phyloP scores from a whole-genome alignment of 2,888 invertebrate species.

The Cryptosula pallasiana region DNA sequence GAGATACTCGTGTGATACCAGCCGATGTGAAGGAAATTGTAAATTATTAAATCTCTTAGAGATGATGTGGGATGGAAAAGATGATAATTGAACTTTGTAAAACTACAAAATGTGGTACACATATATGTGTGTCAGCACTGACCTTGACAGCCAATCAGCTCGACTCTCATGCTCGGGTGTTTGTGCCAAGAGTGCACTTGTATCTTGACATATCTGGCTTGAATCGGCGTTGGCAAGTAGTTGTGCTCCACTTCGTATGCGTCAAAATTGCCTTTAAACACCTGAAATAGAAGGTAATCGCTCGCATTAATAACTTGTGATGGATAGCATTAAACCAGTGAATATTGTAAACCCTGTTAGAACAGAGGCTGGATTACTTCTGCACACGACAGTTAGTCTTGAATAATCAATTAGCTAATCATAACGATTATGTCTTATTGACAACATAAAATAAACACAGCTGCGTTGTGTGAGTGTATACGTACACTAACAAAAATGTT shows the following conservation, averaged over 20 bases:
- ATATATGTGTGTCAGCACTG: conserved; percentile 30
- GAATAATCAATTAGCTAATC: not conserved
- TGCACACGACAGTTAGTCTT: not conserved
- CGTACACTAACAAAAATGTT: not conserved
- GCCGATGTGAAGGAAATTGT: too few species aligned
- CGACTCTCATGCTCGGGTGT: conserved; percentile 57
- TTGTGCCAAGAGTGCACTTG: conserved; percentile 56
- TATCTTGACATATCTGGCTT: conserved; percentile 56
- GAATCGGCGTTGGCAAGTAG: conserved; percentile 55
- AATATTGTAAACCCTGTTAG: not conserved
- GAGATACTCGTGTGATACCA: too few species aligned
- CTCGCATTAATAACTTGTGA: too few species aligned
- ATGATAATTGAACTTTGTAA: not conserved
- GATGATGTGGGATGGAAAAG: not conserved
- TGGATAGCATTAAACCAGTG: not conserved
- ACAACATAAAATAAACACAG: not conserved
- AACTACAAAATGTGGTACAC: not conserved
- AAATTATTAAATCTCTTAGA: too few species aligned
- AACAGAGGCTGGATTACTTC: not conserved
- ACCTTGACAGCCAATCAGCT: conserved; percentile 58
- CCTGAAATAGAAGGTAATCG: conserved; percentile 38
- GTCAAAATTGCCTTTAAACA: conserved; percentile 57
- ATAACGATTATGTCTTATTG: not conserved
- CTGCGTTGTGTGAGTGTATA: not conserved
- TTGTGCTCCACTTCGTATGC: conserved; percentile 55